These are phyloP conservation scores for Cerastis leucographa DNA, from an alignment of 2,888 invertebrate species.

Conservation along the genomic window DNA sequence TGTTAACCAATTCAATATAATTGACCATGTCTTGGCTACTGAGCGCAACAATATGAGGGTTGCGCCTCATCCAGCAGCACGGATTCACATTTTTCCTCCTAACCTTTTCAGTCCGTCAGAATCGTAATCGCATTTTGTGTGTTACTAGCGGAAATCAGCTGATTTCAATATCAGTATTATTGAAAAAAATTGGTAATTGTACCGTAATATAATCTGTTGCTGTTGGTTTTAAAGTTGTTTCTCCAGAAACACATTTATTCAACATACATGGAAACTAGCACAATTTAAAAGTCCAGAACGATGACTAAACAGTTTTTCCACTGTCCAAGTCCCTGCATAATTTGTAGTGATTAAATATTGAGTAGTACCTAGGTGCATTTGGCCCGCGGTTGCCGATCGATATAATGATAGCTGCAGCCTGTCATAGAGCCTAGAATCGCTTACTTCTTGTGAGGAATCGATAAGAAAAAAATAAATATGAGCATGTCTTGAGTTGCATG, in stretches of 20 bases:
- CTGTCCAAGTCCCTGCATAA: conserved; percentile 6
- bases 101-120: background rate
- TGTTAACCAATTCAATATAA: conserved; percentile 47
- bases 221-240: background rate
- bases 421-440: conserved; percentile 29
- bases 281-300: background rate
- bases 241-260: background rate
- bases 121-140: background rate
- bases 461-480: conserved; percentile 10
- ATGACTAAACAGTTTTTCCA: conserved; percentile 1
- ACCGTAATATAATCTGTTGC: background rate
- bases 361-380: conserved; percentile 25
- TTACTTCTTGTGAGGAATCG: conserved; percentile 17
- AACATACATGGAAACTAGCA: background rate
- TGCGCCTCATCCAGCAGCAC: background rate
- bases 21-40: conserved; percentile 15
- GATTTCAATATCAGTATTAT: background rate
- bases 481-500: background rate
- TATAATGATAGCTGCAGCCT: conserved; percentile 13
- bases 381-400: conserved; percentile 34
- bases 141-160: background rate
- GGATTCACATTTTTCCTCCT: background rate
- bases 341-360: conserved; percentile 37
- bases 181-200: background rate
- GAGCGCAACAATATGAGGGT: background rate